These are phyloP conservation scores for Dolomedes plantarius DNA, from an alignment of 2,888 invertebrate species.

Conservation along the genomic window DNA sequence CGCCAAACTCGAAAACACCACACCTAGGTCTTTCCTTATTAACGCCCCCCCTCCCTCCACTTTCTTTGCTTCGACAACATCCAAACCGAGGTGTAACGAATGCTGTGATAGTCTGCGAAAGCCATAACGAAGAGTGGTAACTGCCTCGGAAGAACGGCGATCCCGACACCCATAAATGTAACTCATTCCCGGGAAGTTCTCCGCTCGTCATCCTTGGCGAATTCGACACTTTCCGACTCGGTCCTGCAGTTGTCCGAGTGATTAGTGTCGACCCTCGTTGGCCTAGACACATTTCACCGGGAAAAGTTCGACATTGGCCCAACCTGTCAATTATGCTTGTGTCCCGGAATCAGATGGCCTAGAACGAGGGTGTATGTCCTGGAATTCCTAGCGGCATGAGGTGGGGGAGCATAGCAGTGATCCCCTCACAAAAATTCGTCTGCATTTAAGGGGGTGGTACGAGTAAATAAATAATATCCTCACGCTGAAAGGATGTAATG, in stretches of 20 bases:
- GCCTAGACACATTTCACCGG: slow-evolving; percentile 42
- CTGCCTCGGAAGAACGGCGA: neutral
- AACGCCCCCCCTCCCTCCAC: no score
- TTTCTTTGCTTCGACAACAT: neutral
- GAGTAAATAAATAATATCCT: no score
- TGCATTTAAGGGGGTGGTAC: no score
- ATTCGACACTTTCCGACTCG: slow-evolving; percentile 37
- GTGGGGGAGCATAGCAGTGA: neutral
- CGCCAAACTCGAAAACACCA: no score
- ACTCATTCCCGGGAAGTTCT: neutral
- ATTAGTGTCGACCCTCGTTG: slow-evolving; percentile 51
- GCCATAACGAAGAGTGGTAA: neutral
- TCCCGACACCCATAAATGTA: neutral
- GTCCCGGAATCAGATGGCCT: neutral
- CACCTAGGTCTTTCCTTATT: neutral
- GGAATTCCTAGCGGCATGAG: neutral
- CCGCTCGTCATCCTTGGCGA: slow-evolving; percentile 24
- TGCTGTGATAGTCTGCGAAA: neutral
- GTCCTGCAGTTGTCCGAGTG: slow-evolving; percentile 14
- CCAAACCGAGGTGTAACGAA: neutral
- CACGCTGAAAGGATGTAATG: no score
- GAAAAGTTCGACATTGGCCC: neutral
- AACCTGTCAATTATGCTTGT: neutral
- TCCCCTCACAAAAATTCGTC: neutral
- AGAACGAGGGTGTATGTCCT: neutral